phyloP scores from a whole-genome alignment of 2,888 invertebrate species.

The Pollenia angustigena region DNA sequence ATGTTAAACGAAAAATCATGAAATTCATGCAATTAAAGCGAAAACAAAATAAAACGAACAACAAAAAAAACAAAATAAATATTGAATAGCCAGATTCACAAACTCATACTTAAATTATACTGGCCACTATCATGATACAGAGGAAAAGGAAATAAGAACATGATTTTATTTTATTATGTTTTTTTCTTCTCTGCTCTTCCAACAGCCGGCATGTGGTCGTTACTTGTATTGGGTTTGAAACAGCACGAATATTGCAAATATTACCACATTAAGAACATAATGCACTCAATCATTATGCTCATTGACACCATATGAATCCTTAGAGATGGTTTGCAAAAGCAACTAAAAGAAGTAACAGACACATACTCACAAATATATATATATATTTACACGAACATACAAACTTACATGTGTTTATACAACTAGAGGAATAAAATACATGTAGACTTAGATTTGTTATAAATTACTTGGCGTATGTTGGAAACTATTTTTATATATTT shows the following conservation, averaged over 20 bases:
- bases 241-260: conserved; percentile 60
- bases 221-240: not conserved
- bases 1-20: conserved; percentile 32
- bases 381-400: not conserved
- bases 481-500: not conserved
- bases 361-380: not conserved
- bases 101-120: not conserved
- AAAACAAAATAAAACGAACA: not conserved
- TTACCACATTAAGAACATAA: conserved; percentile 68
- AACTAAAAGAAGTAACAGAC: not conserved
- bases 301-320: conserved; percentile 70
- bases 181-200: not conserved
- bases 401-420: not conserved
- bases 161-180: not conserved
- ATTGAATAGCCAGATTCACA: not conserved
- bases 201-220: conserved; percentile 37
- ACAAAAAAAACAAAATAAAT: not conserved
- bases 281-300: conserved; percentile 68
- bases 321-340: conserved; percentile 39
- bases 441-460: conserved; percentile 13
- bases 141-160: not conserved
- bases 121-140: not conserved
- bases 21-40: conserved; percentile 53
- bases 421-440: not conserved
- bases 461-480: conserved; percentile 47